These are phyloP conservation scores for Drosophila guanche DNA, from an alignment of 1,140 invertebrate genomes.

Conservation along the genomic window DNA sequence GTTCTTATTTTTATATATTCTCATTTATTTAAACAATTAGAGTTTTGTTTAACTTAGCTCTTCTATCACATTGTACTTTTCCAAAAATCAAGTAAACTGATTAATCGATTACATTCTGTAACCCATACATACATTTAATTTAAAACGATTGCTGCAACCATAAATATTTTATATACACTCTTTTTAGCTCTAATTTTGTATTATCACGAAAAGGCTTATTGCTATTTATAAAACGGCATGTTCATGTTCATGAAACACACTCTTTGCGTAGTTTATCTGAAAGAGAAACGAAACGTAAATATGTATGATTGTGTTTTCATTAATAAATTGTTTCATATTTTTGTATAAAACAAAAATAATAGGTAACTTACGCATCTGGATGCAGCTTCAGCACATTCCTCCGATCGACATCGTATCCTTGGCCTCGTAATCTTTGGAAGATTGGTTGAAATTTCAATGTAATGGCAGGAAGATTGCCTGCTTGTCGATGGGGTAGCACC, in stretches of 20 bases:
- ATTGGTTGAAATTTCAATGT: slow-evolving; percentile 91
- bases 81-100: too few relatives aligned
- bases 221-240: slow-evolving; percentile 54
- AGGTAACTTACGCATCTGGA: slow-evolving; percentile 85
- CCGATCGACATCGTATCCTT: slow-evolving; percentile 92
- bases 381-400: slow-evolving; percentile 91
- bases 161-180: slow-evolving; percentile 32
- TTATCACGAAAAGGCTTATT: slow-evolving; percentile 49
- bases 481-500: slow-evolving; percentile 81
- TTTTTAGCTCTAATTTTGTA: slow-evolving; percentile 34
- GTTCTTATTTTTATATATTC: slow-evolving; percentile 1
- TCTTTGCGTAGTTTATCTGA: slow-evolving; percentile 94
- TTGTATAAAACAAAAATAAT: not conserved
- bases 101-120: too few relatives aligned
- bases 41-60: too few relatives aligned
- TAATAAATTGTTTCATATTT: slow-evolving; percentile 27
- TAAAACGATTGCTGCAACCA: too few relatives aligned
- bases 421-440: slow-evolving; percentile 86
- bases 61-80: too few relatives aligned
- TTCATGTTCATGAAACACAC: slow-evolving; percentile 91
- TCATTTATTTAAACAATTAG: too few relatives aligned
- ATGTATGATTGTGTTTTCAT: slow-evolving; percentile 22
- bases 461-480: slow-evolving; percentile 84
- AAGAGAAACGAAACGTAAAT: slow-evolving; percentile 82
- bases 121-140: too few relatives aligned